A percentile compares a stretch with the other conserved stretches of the same genome.
phyloP scores from a whole-genome alignment of 2,888 invertebrate genomes.

The Lepetodrilus schrolli region DNA sequence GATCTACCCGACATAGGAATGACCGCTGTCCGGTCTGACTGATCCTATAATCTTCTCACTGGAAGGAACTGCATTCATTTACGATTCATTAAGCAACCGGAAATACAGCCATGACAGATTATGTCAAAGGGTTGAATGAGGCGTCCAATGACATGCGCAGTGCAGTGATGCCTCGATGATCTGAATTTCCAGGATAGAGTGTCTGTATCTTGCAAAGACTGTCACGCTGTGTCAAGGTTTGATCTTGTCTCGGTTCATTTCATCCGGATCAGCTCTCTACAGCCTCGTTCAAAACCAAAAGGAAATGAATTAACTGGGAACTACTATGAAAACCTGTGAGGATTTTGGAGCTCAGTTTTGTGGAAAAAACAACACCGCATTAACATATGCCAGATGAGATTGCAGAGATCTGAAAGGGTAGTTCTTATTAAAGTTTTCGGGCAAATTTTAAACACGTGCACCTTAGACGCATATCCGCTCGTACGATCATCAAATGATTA shows the following conservation, averaged over 20 bases:
- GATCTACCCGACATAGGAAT: not conserved
- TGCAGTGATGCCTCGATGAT: not conserved
- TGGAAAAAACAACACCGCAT: slow-evolving; percentile 4
- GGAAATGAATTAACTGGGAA: not conserved
- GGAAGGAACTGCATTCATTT: not conserved
- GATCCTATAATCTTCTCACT: not conserved
- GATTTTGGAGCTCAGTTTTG: slow-evolving; percentile 13
- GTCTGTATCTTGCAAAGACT: not conserved
- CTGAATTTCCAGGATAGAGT: not conserved
- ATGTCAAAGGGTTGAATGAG: not conserved
- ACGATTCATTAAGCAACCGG: slow-evolving; percentile 23
- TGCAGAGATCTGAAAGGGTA: not conserved
- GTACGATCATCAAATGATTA: too few relatives aligned
- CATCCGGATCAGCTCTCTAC: not conserved
- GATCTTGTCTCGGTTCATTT: slow-evolving; percentile 6
- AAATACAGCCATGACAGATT: slow-evolving; percentile 17
- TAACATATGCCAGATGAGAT: slow-evolving; percentile 3
- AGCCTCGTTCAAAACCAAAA: not conserved
- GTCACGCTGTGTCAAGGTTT: slow-evolving; percentile 6
- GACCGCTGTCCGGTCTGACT: not conserved
- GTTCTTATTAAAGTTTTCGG: not conserved
- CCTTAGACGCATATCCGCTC: too few relatives aligned
- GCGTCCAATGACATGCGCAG: slow-evolving; percentile 17
- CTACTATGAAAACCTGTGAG: not conserved
- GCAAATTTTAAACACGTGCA: not conserved